These are phyloP conservation scores for Hemibagrus wyckioides DNA, from an alignment of 2,113 vertebrate species.

Conservation along the genomic window DNA sequence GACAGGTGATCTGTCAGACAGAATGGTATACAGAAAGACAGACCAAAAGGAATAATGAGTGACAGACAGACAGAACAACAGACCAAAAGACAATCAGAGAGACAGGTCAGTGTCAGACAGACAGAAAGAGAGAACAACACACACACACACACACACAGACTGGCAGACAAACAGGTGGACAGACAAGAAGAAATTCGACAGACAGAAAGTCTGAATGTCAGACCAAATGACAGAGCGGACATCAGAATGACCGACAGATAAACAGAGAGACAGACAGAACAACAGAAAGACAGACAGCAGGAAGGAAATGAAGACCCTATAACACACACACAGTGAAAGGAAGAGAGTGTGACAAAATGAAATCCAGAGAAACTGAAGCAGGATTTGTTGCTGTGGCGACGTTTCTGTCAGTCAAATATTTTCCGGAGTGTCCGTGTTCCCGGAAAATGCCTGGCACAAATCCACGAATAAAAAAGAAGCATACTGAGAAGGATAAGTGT, in stretches of 20 bases:
- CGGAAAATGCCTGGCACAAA: neutral
- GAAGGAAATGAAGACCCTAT: neutral
- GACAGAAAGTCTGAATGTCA: neutral
- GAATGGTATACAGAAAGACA: neutral
- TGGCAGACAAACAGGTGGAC: neutral
- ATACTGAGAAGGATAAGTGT: neutral
- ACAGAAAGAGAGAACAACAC: neutral
- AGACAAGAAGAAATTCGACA: neutral
- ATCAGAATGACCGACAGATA: neutral
- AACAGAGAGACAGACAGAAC: neutral
- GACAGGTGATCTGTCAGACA: neutral
- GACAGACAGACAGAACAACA: neutral
- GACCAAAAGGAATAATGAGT: no score
- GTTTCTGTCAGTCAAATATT: constrained; percentile 65
- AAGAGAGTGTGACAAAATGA: neutral
- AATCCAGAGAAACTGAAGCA: constrained; percentile 13
- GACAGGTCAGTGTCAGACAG: neutral
- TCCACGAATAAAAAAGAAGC: neutral
- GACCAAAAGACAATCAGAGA: neutral
- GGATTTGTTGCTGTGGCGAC: constrained; percentile 65
- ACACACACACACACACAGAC: neutral
- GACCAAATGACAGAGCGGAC: neutral
- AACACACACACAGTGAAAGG: no score
- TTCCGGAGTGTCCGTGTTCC: constrained; percentile 43
- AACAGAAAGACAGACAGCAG: neutral